phyloP scores from a whole-genome alignment of 2,888 invertebrate genomes.

The Lycocerus yunnanus region DNA sequence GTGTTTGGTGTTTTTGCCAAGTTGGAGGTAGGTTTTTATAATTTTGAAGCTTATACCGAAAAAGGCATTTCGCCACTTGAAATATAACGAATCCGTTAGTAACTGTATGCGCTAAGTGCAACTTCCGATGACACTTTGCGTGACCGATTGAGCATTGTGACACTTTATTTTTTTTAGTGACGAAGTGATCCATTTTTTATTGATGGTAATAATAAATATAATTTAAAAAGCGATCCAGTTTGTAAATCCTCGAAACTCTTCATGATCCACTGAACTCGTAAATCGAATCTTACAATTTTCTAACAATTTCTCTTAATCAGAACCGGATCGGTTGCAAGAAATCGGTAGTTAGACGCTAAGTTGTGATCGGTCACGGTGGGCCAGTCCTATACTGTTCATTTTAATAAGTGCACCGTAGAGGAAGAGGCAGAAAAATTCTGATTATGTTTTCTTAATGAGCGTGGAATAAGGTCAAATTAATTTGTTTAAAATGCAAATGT shows the following conservation, averaged over 20 bases:
- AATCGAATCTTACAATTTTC: neutral
- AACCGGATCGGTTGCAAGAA: neutral
- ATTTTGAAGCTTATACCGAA: neutral
- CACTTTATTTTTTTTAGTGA: neutral
- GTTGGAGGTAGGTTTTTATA: constrained; percentile 19
- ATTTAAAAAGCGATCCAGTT: neutral
- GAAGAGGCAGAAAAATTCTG: neutral
- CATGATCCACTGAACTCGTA: neutral
- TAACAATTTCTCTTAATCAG: neutral
- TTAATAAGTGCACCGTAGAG: neutral
- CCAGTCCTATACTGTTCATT: neutral
- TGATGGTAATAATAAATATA: neutral
- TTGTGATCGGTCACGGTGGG: neutral
- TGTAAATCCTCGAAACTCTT: no score
- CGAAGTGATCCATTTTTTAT: neutral
- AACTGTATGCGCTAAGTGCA: neutral
- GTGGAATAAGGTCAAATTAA: constrained; percentile 7
- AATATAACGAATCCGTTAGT: neutral
- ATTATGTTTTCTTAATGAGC: constrained; percentile 7
- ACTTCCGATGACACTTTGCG: constrained; percentile 1
- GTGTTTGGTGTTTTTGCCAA: constrained; percentile 31
- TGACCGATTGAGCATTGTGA: constrained; percentile 2
- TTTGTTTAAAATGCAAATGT: constrained; percentile 6
- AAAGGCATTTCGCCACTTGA: neutral
- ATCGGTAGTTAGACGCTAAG: neutral